phyloP scores from a whole-genome alignment of 1,140 invertebrate genomes.

The Procambarus virginalis region DNA sequence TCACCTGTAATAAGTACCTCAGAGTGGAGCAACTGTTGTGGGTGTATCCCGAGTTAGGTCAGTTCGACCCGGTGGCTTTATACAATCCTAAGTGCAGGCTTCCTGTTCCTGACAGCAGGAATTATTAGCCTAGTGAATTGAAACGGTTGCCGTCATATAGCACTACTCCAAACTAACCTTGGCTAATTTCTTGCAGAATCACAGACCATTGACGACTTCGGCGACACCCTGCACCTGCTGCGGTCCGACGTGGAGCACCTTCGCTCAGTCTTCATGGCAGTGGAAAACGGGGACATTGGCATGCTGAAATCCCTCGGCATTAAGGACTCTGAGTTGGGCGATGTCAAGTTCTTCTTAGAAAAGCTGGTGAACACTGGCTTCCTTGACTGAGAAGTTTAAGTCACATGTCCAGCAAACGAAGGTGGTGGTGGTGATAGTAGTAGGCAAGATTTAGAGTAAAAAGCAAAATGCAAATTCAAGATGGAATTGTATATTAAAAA shows the following conservation, averaged over 20 bases:
- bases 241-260: constrained; percentile 90
- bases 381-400: constrained; percentile 85
- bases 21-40: no score
- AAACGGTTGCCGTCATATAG: no score
- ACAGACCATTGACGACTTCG: constrained; percentile 96
- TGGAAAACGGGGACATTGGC: constrained; percentile 95
- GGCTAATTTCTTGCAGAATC: constrained; percentile 82
- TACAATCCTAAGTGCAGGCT: no score
- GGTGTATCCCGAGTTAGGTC: no score
- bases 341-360: constrained; percentile 97
- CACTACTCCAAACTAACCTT: no score
- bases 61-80: no score
- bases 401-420: not conserved
- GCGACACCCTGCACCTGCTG: constrained; percentile 88
- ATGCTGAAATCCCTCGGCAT: constrained; percentile 95
- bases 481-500: not conserved
- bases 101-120: no score
- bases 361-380: constrained; percentile 97
- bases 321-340: constrained; percentile 95
- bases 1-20: no score
- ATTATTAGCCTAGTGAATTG: no score
- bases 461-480: not conserved
- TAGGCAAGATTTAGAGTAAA: not conserved
- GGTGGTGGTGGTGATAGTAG: not conserved
- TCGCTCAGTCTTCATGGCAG: constrained; percentile 94